These are phyloP conservation scores for Apotomis capreana DNA, from an alignment of 2,888 invertebrate genomes.

Conservation along the genomic window DNA sequence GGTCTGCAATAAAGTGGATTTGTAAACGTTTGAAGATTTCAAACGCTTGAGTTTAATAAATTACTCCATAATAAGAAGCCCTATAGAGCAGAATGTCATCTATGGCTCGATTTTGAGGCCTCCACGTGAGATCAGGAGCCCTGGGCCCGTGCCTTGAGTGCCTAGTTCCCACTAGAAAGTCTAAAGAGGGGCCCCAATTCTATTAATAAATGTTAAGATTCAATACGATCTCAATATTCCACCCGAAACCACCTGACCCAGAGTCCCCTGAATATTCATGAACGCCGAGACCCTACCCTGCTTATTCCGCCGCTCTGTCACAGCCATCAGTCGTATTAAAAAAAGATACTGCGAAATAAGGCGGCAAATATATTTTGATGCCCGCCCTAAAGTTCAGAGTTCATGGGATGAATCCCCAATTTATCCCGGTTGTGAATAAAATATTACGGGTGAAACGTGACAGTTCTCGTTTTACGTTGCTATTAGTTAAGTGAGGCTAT, in stretches of 20 bases:
- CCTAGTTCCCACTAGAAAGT: no score
- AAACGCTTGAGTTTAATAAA: no score
- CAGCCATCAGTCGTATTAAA: conserved; percentile 36
- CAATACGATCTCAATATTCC: no score
- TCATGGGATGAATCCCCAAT: conserved; percentile 31
- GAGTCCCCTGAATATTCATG: conserved; percentile 20
- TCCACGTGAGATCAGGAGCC: no score
- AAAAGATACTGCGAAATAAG: conserved; percentile 31
- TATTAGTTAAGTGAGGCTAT: conserved; percentile 13
- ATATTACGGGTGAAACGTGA: conserved; percentile 15
- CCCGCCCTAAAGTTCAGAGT: conserved; percentile 38
- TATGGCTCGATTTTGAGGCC: no score
- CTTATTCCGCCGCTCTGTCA: conserved; percentile 13
- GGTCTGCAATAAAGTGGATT: no score
- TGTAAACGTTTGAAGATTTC: no score
- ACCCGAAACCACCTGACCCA: conserved; percentile 14
- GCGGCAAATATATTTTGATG: conserved; percentile 22
- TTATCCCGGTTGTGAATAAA: conserved; percentile 31
- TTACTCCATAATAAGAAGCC: no score
- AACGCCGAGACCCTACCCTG: conserved; percentile 22
- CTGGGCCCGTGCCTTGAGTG: no score
- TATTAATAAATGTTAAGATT: no score
- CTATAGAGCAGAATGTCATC: no score
- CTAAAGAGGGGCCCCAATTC: background rate
- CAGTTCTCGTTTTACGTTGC: conserved; percentile 2